Evolutionary conservation across 2,888 invertebrate genomes (phyloP).

Genomic region (Nemotelus pantherinus): DNA sequence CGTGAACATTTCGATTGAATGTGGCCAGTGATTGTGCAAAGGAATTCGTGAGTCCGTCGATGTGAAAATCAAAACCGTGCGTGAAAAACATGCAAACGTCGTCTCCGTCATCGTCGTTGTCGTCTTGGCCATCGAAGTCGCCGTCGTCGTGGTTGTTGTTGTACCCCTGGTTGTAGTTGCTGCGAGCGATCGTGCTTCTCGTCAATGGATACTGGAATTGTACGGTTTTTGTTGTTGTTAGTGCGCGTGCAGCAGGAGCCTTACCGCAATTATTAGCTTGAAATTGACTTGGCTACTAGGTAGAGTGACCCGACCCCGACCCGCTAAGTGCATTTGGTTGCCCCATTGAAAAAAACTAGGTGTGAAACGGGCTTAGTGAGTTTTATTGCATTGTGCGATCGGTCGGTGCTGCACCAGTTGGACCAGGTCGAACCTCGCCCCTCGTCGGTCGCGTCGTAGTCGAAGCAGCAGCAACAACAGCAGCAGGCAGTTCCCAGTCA

Average conservation of each 20-base stretch:
- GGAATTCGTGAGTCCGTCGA: background rate
- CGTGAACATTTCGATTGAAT: no score
- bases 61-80: constrained; percentile 22
- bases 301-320: background rate
- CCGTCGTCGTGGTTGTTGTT: background rate
- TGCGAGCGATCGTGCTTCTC: constrained; percentile 20
- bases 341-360: background rate
- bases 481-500: background rate
- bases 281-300: background rate
- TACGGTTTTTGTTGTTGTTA: constrained; percentile 19
- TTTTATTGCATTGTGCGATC: no score
- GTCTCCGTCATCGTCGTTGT: constrained; percentile 1
- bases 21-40: background rate
- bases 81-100: constrained; percentile 41
- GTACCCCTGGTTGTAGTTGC: background rate
- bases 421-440: constrained; percentile 6
- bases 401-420: no score
- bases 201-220: constrained; percentile 22
- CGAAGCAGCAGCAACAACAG: background rate
- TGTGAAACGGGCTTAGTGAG: background rate
- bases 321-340: background rate
- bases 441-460: background rate
- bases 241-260: background rate
- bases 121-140: background rate
- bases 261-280: constrained; percentile 13